Evolutionary conservation across 2,113 vertebrate species (phyloP).

Genomic region (Cebus imitator): DNA sequence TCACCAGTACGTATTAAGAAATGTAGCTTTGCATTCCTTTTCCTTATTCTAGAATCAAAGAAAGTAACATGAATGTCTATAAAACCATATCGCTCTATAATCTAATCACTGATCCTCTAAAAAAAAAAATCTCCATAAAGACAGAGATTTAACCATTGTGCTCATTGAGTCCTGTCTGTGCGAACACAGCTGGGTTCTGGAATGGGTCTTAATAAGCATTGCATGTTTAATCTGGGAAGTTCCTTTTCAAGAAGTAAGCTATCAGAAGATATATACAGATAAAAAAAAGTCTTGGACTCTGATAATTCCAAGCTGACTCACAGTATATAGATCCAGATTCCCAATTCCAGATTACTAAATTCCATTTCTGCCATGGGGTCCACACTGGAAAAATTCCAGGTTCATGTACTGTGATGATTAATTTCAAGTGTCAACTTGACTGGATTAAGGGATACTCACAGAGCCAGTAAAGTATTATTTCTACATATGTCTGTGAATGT

Average conservation of each 20-base stretch:
- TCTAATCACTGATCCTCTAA: not conserved
- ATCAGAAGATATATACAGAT: not conserved
- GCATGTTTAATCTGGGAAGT: not conserved
- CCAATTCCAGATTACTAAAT: not conserved
- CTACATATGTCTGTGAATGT: not conserved
- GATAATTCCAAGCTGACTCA: not conserved
- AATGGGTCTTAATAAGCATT: not conserved
- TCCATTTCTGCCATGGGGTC: not conserved
- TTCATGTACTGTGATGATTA: not conserved
- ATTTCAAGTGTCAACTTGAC: not conserved
- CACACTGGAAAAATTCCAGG: not conserved
- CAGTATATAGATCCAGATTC: not conserved
- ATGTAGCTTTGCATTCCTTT: not conserved
- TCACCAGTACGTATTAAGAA: conserved; percentile 26
- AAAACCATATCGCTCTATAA: conserved; percentile 32
- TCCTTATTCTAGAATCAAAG: conserved; percentile 42
- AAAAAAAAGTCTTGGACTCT: not conserved
- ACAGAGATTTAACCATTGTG: not conserved
- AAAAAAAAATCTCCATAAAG: conserved; percentile 1
- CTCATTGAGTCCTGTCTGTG: not conserved
- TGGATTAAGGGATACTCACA: not conserved
- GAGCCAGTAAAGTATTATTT: not conserved
- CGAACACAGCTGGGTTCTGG: not conserved
- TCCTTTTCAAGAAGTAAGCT: not conserved
- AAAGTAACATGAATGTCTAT: conserved; percentile 5